These are phyloP conservation scores for Zosterops borbonicus DNA, from an alignment of 2,113 vertebrate species.

Conservation along the genomic window DNA sequence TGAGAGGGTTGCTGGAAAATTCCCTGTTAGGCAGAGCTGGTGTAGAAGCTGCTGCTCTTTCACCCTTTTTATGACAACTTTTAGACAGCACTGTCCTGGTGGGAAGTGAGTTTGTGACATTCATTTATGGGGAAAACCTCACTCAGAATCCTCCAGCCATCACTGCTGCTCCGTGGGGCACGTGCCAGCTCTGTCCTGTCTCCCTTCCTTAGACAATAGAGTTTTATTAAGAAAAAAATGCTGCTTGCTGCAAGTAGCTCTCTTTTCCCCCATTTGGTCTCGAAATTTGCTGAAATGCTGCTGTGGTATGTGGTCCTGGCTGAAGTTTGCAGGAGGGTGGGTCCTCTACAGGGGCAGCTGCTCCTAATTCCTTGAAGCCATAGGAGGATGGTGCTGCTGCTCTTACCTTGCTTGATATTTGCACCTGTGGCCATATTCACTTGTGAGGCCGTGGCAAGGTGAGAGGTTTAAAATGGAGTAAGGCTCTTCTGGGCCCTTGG, in stretches of 20 bases:
- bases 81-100: not conserved
- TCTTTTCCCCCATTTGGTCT: not conserved
- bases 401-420: not conserved
- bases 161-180: accelerated
- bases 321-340: not conserved
- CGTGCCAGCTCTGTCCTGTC: not conserved
- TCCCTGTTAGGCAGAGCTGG: not conserved
- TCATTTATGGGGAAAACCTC: not conserved
- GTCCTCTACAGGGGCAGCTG: not conserved
- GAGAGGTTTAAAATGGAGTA: not conserved
- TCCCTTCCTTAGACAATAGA: not conserved
- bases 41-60: not conserved
- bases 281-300: not conserved
- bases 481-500: not conserved
- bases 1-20: not conserved
- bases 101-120: not conserved
- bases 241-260: not conserved
- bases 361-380: accelerated
- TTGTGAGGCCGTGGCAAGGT: not conserved
- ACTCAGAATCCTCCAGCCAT: not conserved
- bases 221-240: not conserved
- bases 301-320: not conserved
- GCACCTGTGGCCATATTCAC: not conserved
- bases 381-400: not conserved
- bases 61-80: not conserved